Percentiles rank a stretch among this genome's conserved stretches.
Evolutionary conservation across 2,888 invertebrate species (phyloP).

Genomic region (Polyommatus icarus): DNA sequence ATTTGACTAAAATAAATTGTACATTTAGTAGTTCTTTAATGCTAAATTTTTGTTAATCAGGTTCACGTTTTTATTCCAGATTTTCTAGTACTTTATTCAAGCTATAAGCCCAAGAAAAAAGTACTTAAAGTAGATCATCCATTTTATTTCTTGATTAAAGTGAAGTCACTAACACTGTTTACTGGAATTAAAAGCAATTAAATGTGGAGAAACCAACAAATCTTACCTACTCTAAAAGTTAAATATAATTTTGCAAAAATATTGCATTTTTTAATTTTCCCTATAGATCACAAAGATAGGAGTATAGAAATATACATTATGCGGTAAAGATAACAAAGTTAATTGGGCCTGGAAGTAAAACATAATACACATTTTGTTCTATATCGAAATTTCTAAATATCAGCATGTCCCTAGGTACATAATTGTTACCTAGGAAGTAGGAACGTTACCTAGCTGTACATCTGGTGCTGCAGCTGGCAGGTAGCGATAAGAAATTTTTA

Average conservation of each 20-base stretch:
- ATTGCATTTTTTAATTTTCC: background rate
- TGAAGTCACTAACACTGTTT: background rate
- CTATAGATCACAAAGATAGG: no score
- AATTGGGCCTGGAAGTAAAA: no score
- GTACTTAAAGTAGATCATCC: background rate
- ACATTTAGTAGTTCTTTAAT: no score
- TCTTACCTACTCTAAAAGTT: background rate
- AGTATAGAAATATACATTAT: background rate
- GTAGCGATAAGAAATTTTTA: no score
- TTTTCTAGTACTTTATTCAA: background rate
- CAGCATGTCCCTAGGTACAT: no score
- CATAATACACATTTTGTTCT: no score
- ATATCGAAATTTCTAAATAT: no score
- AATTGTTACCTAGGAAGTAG: no score
- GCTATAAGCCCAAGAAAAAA: background rate
- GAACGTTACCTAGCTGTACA: no score
- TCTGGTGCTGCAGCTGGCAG: no score
- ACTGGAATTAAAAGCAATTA: background rate
- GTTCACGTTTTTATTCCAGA: background rate
- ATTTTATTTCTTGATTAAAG: background rate
- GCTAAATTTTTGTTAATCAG: background rate
- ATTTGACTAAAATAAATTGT: no score
- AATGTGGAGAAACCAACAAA: background rate
- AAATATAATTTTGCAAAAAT: background rate
- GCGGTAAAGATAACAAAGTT: background rate